These are phyloP conservation scores for Halichoeres trimaculatus DNA, from an alignment of 2,113 vertebrate genomes.

Conservation along the genomic window DNA sequence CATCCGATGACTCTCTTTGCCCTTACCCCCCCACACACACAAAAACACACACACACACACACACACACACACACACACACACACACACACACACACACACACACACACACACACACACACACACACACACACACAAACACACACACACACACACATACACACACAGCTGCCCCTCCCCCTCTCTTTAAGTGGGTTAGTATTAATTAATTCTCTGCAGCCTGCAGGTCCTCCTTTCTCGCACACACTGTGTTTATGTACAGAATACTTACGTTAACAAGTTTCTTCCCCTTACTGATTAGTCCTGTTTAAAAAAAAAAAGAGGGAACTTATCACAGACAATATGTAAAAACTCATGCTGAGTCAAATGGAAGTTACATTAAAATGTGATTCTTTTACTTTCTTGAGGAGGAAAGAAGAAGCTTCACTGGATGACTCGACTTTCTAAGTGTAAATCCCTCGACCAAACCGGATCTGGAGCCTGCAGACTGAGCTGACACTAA, in stretches of 20 bases:
- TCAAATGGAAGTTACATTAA: too few species aligned
- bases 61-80: neutral
- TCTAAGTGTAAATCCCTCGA: neutral
- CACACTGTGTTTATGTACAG: neutral
- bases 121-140: neutral
- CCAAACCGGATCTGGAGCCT: neutral
- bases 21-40: neutral
- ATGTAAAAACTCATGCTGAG: neutral
- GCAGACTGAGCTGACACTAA: constrained; percentile 16
- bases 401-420: neutral
- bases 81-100: neutral
- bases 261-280: neutral
- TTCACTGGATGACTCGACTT: neutral
- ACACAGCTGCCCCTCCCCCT: neutral
- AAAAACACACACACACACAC: constrained; percentile 1
- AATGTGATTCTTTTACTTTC: too few species aligned
- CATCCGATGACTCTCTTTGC: constrained; percentile 11
- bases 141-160: neutral
- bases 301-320: neutral
- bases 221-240: constrained; percentile 25
- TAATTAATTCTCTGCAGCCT: constrained; percentile 58
- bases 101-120: neutral
- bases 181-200: constrained; percentile 59
- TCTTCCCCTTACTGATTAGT: neutral
- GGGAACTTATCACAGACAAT: neutral